These are phyloP conservation scores for Melanostoma scalare DNA, from an alignment of 2,888 invertebrate species.

Conservation along the genomic window DNA sequence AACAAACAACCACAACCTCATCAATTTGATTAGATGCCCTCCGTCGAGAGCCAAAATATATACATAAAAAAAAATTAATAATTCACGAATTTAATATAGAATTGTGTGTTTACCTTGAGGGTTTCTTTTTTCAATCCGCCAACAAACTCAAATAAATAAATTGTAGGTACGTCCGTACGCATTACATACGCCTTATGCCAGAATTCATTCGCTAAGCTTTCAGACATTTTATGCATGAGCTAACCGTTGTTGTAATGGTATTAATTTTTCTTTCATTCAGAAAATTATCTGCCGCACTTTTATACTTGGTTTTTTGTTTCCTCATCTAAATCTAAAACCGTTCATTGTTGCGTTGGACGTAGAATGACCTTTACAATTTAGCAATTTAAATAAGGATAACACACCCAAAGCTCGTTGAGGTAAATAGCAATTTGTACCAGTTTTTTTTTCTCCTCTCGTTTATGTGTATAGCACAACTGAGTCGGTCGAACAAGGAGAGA, in stretches of 20 bases:
- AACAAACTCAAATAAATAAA: slow-evolving; percentile 25
- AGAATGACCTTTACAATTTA: slow-evolving; percentile 31
- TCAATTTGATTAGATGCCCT: slow-evolving; percentile 42
- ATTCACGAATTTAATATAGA: slow-evolving; percentile 32
- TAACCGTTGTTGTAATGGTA: background rate
- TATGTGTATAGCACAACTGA: background rate
- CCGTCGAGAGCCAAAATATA: slow-evolving; percentile 13
- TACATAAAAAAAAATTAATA: background rate
- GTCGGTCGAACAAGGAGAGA: slow-evolving; percentile 5
- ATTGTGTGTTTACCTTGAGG: slow-evolving; percentile 20
- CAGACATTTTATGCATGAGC: background rate
- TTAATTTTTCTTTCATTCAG: background rate
- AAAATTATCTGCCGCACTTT: slow-evolving; percentile 25
- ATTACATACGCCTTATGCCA: too few species aligned
- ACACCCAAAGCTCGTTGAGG: slow-evolving; percentile 20
- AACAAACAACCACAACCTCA: slow-evolving; percentile 29
- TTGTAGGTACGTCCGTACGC: too few species aligned
- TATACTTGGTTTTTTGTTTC: background rate
- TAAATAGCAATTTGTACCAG: background rate
- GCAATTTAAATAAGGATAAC: slow-evolving; percentile 21
- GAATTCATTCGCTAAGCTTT: background rate
- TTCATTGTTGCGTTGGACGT: slow-evolving; percentile 28
- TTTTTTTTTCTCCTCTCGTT: background rate
- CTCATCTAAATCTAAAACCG: slow-evolving; percentile 19
- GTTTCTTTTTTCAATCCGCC: slow-evolving; percentile 7